phyloP scores from a whole-genome alignment of 2,888 invertebrate genomes.

The Nomada ferruginata region DNA sequence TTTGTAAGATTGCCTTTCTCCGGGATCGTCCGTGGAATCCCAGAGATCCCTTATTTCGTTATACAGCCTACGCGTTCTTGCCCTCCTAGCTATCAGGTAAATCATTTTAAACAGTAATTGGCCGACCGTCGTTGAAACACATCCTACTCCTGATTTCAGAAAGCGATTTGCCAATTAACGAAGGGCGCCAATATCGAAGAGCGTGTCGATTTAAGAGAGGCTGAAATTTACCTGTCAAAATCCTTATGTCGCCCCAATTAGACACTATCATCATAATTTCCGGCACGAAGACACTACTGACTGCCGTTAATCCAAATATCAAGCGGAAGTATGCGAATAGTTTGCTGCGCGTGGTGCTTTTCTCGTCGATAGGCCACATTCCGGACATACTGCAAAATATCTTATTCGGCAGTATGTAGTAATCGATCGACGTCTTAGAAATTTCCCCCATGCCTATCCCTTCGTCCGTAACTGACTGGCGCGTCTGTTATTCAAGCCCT shows the following conservation, averaged over 20 bases:
- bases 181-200: no score
- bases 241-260: constrained; percentile 57
- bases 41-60: constrained; percentile 49
- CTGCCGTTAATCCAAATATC: constrained; percentile 41
- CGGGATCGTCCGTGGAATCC: constrained; percentile 36
- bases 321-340: constrained; percentile 57
- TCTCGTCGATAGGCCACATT: constrained; percentile 52
- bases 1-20: constrained; percentile 44
- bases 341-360: constrained; percentile 19
- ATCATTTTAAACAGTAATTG: constrained; percentile 63
- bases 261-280: constrained; percentile 51
- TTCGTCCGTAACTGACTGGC: background rate
- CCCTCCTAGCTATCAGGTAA: constrained; percentile 52
- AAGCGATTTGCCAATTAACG: background rate
- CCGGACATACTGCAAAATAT: constrained; percentile 56
- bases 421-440: constrained; percentile 47
- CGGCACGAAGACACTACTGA: constrained; percentile 58
- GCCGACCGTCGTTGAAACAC: constrained; percentile 43
- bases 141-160: constrained; percentile 51
- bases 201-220: no score
- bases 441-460: constrained; percentile 22
- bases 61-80: constrained; percentile 45
- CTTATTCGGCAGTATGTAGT: constrained; percentile 62
- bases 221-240: constrained; percentile 56
- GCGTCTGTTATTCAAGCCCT: constrained; percentile 1